Evolutionary conservation across 1,140 invertebrate genomes (phyloP).

Genomic region (Holcopasites calliopsidis): DNA sequence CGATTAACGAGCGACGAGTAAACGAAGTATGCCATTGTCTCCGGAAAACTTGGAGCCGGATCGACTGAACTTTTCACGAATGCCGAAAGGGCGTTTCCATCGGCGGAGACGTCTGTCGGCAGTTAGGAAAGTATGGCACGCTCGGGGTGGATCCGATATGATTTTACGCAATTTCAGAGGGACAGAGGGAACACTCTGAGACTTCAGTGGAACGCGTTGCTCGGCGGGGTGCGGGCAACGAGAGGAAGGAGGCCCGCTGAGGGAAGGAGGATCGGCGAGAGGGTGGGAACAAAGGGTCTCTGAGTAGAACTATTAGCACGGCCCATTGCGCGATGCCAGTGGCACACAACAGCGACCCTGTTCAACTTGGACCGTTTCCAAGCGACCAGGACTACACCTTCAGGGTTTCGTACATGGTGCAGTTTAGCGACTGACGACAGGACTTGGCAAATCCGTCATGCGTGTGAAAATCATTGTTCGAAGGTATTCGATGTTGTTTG

Average conservation of each 20-base stretch:
- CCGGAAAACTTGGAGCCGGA: constrained; percentile 42
- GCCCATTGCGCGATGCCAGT: constrained; percentile 72
- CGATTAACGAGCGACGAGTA: constrained; percentile 50
- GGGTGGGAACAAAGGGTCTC: constrained; percentile 63
- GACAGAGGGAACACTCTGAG: constrained; percentile 55
- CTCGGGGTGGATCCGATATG: constrained; percentile 63
- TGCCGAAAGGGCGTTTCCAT: constrained; percentile 56
- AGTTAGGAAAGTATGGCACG: constrained; percentile 67
- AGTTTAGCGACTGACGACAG: neutral
- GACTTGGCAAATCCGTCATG: neutral
- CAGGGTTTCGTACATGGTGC: constrained; percentile 1
- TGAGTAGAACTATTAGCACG: constrained; percentile 75
- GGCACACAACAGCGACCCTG: constrained; percentile 69
- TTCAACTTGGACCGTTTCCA: constrained; percentile 76
- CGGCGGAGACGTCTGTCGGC: constrained; percentile 45
- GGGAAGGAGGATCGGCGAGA: constrained; percentile 20
- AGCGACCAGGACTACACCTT: constrained; percentile 67
- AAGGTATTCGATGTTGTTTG: no score
- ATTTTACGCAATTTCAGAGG: constrained; percentile 70
- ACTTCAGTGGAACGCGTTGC: constrained; percentile 21
- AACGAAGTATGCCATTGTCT: constrained; percentile 49
- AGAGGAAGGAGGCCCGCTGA: constrained; percentile 33
- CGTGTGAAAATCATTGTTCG: neutral
- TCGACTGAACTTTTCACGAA: constrained; percentile 57
- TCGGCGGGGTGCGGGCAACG: constrained; percentile 22